These are phyloP conservation scores for Malurus cyaneus DNA, from an alignment of 2,113 vertebrate species.

Conservation along the genomic window DNA sequence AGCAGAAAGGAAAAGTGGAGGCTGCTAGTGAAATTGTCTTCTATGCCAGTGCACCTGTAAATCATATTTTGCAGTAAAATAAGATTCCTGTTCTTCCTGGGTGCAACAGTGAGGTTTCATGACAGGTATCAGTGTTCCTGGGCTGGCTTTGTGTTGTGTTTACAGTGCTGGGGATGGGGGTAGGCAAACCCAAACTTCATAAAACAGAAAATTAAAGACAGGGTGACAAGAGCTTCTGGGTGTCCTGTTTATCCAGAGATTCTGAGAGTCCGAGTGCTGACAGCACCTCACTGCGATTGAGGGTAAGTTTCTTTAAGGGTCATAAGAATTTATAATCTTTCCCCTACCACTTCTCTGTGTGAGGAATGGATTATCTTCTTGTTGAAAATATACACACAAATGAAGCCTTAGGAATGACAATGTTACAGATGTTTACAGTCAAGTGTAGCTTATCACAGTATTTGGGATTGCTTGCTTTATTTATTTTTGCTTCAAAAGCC, in stretches of 20 bases:
- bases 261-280: background rate
- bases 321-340: background rate
- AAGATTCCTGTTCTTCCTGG: background rate
- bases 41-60: background rate
- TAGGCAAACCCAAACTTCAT: background rate
- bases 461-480: background rate
- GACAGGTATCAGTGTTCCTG: background rate
- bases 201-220: background rate
- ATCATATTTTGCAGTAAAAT: background rate
- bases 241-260: background rate
- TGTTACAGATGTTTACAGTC: background rate
- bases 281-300: background rate
- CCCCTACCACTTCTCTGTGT: background rate
- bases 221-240: background rate
- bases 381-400: background rate
- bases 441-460: background rate
- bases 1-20: background rate
- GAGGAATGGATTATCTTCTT: background rate
- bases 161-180: background rate
- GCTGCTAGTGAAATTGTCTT: background rate
- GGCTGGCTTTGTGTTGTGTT: accelerated
- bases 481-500: background rate
- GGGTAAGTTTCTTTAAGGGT: background rate
- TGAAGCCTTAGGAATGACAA: background rate
- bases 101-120: background rate